Evolutionary conservation across 1,140 invertebrate genomes (phyloP), one percentile per base, ranked within the genome.

Genomic region (Stegodyphus mimosarum): DNA sequence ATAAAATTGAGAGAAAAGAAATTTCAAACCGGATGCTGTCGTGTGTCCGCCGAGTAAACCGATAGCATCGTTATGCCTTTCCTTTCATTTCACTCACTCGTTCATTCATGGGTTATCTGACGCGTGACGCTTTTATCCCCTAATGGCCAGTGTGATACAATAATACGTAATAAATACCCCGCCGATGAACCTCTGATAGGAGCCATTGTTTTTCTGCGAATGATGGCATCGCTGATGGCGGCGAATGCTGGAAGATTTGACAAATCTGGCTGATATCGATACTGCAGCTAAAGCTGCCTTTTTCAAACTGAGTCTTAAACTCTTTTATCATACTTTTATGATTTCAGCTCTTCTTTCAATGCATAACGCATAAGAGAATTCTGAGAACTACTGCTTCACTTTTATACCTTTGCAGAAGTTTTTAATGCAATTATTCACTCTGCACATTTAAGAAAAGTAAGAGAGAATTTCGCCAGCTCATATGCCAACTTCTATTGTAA

Each of bases 151-250:
- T 81, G 69, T 81, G 78, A 81, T 81, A 81, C 67, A 81, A 72
- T 81, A 81, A 81, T 81, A 81, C 78, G 78, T 81, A 81, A 81
- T 81, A 81, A 81, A 81, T 81, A 81, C 78, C 55, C 69, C 7
- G 9, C 67, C 71, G 78, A 81, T 81, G 55, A 72, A 18, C 10
- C 50, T 33, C 66, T 72, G 78, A 81, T 81, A 81, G 72, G 78
- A 7, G 6, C 78, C 55, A 69, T 72, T 69, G 66, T 70, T 81
- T 81, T 52, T 69, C 72, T 53, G 72, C 17, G 52, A 69, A 33
- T 67, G 76, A 67, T 78, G 76, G 63, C 76, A 78, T 69, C 69
- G 76, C 33, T 33, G 33, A 33, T 33, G 33, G 33, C 33, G 33
- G 76, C 76, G 53, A 66, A 78, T 78, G 78, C 67, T 71, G 78